Evolutionary conservation across 2,797 vertebrate genomes (phyloP).

Genomic region (Distichodus sexfasciatus): DNA sequence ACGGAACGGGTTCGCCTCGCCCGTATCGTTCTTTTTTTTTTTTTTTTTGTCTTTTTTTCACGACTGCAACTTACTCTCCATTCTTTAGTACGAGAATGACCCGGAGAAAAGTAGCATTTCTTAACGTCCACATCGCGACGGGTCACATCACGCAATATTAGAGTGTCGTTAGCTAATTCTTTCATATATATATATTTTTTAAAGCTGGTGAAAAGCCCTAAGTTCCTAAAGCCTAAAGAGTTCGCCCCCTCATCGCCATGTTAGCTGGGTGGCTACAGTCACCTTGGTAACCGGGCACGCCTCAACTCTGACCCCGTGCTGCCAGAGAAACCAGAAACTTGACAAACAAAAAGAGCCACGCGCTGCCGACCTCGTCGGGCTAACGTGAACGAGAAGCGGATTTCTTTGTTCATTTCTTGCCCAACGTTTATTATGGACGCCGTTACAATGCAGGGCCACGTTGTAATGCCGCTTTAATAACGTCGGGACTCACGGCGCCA

Average conservation of each 20-base stretch:
- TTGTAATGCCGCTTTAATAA: neutral
- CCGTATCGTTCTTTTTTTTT: neutral
- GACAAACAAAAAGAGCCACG: neutral
- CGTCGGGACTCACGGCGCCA: neutral
- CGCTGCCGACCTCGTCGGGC: neutral
- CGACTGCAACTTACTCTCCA: slow-evolving; percentile 63
- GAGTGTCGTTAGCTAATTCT: too few relatives aligned
- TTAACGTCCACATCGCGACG: slow-evolving; percentile 23
- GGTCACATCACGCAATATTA: too few relatives aligned
- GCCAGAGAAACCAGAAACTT: neutral
- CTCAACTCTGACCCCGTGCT: slow-evolving; percentile 69
- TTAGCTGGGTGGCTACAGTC: slow-evolving; percentile 73
- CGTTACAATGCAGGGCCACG: neutral
- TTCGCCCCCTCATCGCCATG: slow-evolving; percentile 62
- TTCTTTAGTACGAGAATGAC: slow-evolving; percentile 43
- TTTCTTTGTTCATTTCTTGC: neutral
- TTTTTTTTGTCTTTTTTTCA: neutral
- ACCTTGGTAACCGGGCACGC: slow-evolving; percentile 85
- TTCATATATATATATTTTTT: neutral
- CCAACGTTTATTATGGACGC: neutral
- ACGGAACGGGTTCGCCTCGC: too few relatives aligned
- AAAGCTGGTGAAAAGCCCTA: slow-evolving; percentile 14
- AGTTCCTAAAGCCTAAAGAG: slow-evolving; percentile 48
- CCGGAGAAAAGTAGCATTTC: slow-evolving; percentile 13
- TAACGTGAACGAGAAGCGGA: too few relatives aligned